Base-by-base conservation (phyloP, 2,113 vertebrate genomes). In the Sterna hirundo region DNA sequence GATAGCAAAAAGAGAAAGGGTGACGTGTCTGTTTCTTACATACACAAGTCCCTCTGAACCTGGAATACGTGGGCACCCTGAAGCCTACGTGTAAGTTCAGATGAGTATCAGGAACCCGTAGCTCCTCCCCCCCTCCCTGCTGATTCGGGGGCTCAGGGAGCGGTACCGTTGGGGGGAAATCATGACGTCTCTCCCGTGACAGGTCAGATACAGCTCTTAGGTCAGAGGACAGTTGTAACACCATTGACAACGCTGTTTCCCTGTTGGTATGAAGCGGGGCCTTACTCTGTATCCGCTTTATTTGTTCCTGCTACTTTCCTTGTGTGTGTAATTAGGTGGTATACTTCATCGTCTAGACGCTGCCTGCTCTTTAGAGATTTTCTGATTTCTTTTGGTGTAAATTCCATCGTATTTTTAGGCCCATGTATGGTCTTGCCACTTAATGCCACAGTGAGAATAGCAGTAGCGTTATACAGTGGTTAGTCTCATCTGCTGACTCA, bases 21-120 rank as follows among this genome's bases (percentile, higher is more conserved):
- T 11, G 4, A 14, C 0, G 0, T 14, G n/a, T 27, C 36, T 47
- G 52, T 54, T 78, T 75, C 47, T 62, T 8, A 51, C 25, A 22
- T 25, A 6, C 15, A 14, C 2, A 3, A n/a, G 20, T 22, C 32
- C 44, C 29, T 51, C 65, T 57, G 81, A 55, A 54, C 9, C 23
- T 3, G 1, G 13, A 40, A 46, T 15, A 19, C 17, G 4, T 8
- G 13, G 16, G 25, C 40, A 57, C 57, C 57, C 42, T 64, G 36
- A 60, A 54, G 29, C 38, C 44, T 26, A 30, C 1, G 1, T 15
- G 3, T 26, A 52, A 40, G 10, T 52, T n/a, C 46, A 54, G 79
- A 22, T 8, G n/a, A 54, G 65, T 22, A 20, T 36, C 34, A 32
- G 40, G 60, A 68, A 5, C 6, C 26, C 60, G 36, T 13, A 61